Evolutionary conservation across 2,888 invertebrate genomes (phyloP).

Genomic region (Neoitamus cyanurus): DNA sequence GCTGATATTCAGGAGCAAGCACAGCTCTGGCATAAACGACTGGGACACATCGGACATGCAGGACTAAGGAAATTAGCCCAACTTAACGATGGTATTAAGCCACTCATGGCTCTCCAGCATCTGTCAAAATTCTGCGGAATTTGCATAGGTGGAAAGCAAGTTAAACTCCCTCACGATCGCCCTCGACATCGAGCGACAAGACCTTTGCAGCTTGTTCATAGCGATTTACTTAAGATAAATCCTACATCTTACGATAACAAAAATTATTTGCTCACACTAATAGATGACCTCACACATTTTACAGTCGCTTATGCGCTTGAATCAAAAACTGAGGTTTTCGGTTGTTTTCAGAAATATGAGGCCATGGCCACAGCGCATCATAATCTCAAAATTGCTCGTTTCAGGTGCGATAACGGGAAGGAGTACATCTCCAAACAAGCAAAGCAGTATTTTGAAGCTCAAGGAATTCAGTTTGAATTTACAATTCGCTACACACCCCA

Average conservation of each 20-base stretch:
- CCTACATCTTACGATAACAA: not conserved
- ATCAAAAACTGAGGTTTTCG: conserved; percentile 56
- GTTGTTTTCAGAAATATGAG: conserved; percentile 55
- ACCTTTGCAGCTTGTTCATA: conserved; percentile 55
- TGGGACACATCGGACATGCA: not conserved
- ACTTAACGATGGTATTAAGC: not conserved
- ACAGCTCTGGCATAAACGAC: not conserved
- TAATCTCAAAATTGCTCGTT: conserved; percentile 52
- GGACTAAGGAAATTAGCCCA: conserved; percentile 40
- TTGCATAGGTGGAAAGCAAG: conserved; percentile 55
- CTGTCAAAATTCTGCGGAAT: no score
- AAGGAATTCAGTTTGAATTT: conserved; percentile 55
- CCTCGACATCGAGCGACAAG: conserved; percentile 51
- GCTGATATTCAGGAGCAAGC: not conserved
- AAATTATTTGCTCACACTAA: conserved; percentile 48
- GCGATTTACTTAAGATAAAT: conserved; percentile 52
- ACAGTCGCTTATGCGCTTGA: conserved; percentile 53
- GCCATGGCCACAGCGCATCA: conserved; percentile 56
- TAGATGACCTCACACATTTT: conserved; percentile 58
- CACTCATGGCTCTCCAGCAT: no score
- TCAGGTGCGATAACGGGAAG: conserved; percentile 52
- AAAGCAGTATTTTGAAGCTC: conserved; percentile 50
- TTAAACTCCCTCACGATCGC: conserved; percentile 48
- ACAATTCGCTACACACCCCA: conserved; percentile 57
- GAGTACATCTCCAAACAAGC: conserved; percentile 44